Evolutionary conservation across 2,797 vertebrate genomes (phyloP).

Genomic region (Platalea minor): DNA sequence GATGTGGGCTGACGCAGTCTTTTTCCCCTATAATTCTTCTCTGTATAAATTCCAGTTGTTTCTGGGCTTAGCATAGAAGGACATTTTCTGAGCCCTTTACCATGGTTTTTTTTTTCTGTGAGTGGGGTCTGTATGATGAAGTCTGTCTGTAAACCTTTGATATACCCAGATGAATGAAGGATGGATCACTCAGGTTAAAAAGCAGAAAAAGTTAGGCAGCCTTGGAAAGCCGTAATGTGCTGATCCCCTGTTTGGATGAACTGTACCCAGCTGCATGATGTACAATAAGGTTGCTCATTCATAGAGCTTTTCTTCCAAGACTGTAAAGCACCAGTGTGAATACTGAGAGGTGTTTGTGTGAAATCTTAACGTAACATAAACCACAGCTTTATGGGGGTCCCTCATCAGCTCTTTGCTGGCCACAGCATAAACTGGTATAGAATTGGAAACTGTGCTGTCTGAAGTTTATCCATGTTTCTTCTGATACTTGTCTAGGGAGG

Average conservation of each 20-base stretch:
- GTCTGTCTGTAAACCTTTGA: not conserved
- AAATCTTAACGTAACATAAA: not conserved
- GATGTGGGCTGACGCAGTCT: not conserved
- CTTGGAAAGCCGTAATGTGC: not conserved
- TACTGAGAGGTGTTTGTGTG: not conserved
- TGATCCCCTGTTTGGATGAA: conserved; percentile 15
- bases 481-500: not conserved
- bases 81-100: not conserved
- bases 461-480: conserved; percentile 27
- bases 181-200: not conserved
- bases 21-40: not conserved
- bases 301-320: conserved; percentile 40
- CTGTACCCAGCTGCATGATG: conserved; percentile 36
- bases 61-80: not conserved
- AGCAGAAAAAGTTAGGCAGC: not conserved
- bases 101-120: not conserved
- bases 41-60: not conserved
- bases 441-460: not conserved
- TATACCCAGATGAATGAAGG: not conserved
- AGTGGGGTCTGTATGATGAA: not conserved
- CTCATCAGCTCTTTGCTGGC: not conserved
- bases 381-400: not conserved
- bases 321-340: conserved; percentile 33
- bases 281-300: conserved; percentile 22
- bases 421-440: not conserved